Evolutionary conservation across 2,113 vertebrate species (phyloP).

Genomic region (Arizona elegans): DNA sequence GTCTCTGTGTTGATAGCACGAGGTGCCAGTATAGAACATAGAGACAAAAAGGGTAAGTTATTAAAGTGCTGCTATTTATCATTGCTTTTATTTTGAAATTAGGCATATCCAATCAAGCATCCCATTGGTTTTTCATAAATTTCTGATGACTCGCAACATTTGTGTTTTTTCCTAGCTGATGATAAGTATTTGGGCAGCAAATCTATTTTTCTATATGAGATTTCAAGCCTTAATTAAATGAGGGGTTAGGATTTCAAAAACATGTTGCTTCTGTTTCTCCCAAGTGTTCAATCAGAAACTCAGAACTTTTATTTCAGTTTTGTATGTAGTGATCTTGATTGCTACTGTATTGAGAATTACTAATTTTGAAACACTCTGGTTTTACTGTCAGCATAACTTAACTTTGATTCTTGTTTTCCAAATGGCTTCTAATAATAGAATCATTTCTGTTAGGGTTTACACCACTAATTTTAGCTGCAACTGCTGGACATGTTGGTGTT

Average conservation of each 20-base stretch:
- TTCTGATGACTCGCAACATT: background rate
- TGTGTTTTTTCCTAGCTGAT: background rate
- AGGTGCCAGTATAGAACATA: constrained; percentile 95
- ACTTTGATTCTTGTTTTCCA: background rate
- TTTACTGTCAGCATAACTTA: constrained; percentile 6
- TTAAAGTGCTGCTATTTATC: background rate
- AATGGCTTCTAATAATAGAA: background rate
- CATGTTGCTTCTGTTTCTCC: background rate
- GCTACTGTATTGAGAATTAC: background rate
- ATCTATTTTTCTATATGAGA: background rate
- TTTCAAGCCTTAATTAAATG: background rate
- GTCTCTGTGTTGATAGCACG: constrained; percentile 95
- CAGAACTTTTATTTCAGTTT: background rate
- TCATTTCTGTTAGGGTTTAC: constrained; percentile 83
- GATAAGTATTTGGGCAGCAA: background rate
- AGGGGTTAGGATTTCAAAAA: no score
- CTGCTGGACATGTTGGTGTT: constrained; percentile 95
- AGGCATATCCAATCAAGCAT: background rate
- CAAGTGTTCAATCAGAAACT: background rate
- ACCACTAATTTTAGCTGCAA: constrained; percentile 95
- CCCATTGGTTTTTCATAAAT: background rate
- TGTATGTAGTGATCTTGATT: background rate
- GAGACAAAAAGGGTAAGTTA: constrained; percentile 93
- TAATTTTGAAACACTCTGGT: background rate
- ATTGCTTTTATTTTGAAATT: background rate